These are phyloP conservation scores for Ctenicera cuprea DNA, from an alignment of 2,888 invertebrate species.

Conservation along the genomic window DNA sequence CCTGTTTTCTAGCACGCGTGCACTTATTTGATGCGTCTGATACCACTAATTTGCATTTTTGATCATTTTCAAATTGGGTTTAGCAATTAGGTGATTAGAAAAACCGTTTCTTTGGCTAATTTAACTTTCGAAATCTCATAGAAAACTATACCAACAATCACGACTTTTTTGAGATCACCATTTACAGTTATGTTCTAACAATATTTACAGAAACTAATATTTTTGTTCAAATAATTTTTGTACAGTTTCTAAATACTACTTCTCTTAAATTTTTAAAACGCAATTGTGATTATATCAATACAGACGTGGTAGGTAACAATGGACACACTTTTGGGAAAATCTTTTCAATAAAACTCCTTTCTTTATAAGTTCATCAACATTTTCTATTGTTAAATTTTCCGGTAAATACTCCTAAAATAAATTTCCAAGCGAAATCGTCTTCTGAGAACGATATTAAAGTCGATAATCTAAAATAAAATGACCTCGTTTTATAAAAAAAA, in stretches of 20 bases:
- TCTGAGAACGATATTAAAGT: not conserved
- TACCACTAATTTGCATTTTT: constrained; percentile 21
- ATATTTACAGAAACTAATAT: too few relatives aligned
- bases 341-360: too few relatives aligned
- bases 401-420: not conserved
- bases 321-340: too few relatives aligned
- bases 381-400: not conserved
- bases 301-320: too few relatives aligned
- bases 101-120: constrained; percentile 9
- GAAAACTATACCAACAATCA: too few relatives aligned
- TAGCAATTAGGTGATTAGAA: constrained; percentile 27
- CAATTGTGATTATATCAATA: too few relatives aligned
- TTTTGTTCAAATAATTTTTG: too few relatives aligned
- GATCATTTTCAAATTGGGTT: constrained; percentile 8
- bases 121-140: not conserved
- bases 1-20: constrained; percentile 32
- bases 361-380: too few relatives aligned
- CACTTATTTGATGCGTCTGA: constrained; percentile 2
- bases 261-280: too few relatives aligned
- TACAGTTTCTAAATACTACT: too few relatives aligned
- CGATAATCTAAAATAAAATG: constrained; percentile 6
- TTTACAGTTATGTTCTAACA: too few relatives aligned
- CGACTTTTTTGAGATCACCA: too few relatives aligned
- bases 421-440: not conserved
- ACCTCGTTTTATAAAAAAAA: constrained; percentile 14